Percentiles rank a stretch among this genome's conserved stretches.
Conservation (phyloP, 2,888 invertebrate species). For the Xylota segnis region DNA sequence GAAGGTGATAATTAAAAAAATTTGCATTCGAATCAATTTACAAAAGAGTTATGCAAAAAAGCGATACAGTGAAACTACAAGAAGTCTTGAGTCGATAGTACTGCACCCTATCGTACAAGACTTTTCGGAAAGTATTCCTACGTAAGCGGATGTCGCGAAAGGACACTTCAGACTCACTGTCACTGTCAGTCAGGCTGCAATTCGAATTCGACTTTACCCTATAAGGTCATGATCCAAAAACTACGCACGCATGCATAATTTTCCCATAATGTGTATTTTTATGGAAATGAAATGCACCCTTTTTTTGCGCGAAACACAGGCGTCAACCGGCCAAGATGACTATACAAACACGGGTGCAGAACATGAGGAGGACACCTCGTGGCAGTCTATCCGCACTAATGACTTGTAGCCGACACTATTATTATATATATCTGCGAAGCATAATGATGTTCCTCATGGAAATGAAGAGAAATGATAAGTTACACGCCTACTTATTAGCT, state of each 20-base stretch:
- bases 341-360: background rate
- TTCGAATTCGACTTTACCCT: conserved; percentile 10
- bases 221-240: background rate
- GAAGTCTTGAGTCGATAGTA: background rate
- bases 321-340: conserved; percentile 8
- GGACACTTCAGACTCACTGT: no score
- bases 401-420: conserved; percentile 44
- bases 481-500: conserved; percentile 56
- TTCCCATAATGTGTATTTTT: conserved; percentile 8
- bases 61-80: background rate
- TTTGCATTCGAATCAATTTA: conserved; percentile 25
- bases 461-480: conserved; percentile 30
- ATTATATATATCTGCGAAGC: conserved; percentile 29
- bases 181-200: no score
- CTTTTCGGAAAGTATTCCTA: no score
- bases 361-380: conserved; percentile 15
- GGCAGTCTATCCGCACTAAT: conserved; percentile 28
- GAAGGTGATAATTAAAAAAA: conserved; percentile 26
- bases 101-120: background rate
- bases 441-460: conserved; percentile 43
- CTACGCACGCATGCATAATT: conserved; percentile 9
- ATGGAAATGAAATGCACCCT: conserved; percentile 38
- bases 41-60: background rate
- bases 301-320: background rate
- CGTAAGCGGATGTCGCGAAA: no score